These are phyloP conservation scores for Catagonus wagneri DNA, from an alignment of 2,113 vertebrate species.

Conservation along the genomic window DNA sequence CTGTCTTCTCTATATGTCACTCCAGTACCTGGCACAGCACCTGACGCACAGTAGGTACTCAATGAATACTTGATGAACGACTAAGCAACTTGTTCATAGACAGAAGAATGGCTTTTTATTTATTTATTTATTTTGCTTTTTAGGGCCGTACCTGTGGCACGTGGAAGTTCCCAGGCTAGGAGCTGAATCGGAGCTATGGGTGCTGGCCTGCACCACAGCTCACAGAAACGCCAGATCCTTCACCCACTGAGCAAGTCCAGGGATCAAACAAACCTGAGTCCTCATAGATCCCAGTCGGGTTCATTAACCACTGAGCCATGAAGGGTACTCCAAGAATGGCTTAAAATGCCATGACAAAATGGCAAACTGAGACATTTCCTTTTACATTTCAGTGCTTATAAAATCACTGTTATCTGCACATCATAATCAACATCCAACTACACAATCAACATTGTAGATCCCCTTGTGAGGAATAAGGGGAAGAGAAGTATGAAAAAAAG, in stretches of 20 bases:
- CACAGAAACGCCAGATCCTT: too few species aligned
- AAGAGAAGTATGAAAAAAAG: not conserved
- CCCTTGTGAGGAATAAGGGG: not conserved
- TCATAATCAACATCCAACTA: not conserved
- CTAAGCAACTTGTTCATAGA: not conserved
- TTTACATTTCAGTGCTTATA: not conserved
- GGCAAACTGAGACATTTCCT: not conserved
- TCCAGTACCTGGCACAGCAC: not conserved
- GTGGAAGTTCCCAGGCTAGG: too few species aligned
- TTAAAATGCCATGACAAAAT: slow-evolving; percentile 41
- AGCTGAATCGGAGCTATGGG: too few species aligned
- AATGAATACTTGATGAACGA: not conserved
- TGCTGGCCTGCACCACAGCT: too few species aligned
- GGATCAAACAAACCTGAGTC: too few species aligned
- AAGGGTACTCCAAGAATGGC: not conserved
- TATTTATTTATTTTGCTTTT: too few species aligned
- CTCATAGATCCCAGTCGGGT: too few species aligned
- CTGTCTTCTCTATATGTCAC: not conserved
- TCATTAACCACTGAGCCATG: too few species aligned
- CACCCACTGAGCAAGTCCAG: too few species aligned
- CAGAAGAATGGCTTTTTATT: not conserved
- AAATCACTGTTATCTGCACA: not conserved
- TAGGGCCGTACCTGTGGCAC: too few species aligned
- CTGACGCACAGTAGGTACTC: not conserved
- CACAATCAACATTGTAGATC: not conserved